Percentiles rank a stretch among this genome's conserved stretches.
These are phyloP conservation scores for Abrostola triplasia DNA, from an alignment of 2,888 invertebrate species.

Conservation along the genomic window DNA sequence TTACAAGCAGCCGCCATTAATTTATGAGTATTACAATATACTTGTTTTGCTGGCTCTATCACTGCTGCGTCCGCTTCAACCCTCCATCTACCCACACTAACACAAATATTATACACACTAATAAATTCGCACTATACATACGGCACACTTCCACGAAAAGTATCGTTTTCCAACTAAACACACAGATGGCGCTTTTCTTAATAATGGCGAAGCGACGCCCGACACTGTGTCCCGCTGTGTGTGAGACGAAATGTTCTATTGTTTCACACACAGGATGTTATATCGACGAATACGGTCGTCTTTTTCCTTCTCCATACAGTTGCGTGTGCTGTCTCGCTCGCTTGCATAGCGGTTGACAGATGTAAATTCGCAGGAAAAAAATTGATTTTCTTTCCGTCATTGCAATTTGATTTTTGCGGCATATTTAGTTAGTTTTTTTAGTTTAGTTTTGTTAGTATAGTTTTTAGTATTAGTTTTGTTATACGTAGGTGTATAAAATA, in stretches of 20 bases:
- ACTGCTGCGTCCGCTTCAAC: conserved; percentile 78
- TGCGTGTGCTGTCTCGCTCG: conserved; percentile 46
- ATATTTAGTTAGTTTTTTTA: conserved; percentile 10
- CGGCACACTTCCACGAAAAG: conserved; percentile 50
- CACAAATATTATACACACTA: conserved; percentile 46
- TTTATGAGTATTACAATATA: too few relatives aligned
- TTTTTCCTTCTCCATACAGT: conserved; percentile 46
- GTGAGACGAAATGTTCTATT: conserved; percentile 50
- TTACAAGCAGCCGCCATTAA: too few relatives aligned
- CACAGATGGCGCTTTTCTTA: conserved; percentile 64
- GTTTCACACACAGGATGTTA: conserved; percentile 60
- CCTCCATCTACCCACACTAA: conserved; percentile 69
- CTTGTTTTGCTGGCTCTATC: conserved; percentile 65
- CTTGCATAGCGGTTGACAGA: conserved; percentile 60
- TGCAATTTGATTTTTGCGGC: conserved; percentile 41
- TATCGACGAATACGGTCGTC: conserved; percentile 62
- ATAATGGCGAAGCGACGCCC: conserved; percentile 36
- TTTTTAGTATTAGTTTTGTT: conserved; percentile 7
- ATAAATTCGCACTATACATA: conserved; percentile 36
- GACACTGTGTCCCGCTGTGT: conserved; percentile 56
- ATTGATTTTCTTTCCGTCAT: conserved; percentile 50
- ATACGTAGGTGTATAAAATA: conserved; percentile 45
- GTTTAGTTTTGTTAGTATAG: conserved; percentile 12
- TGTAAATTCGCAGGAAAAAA: conserved; percentile 59
- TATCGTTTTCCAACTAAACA: conserved; percentile 57